These are phyloP conservation scores for Papilio protenor DNA, from an alignment of 2,888 invertebrate genomes.

Conservation along the genomic window DNA sequence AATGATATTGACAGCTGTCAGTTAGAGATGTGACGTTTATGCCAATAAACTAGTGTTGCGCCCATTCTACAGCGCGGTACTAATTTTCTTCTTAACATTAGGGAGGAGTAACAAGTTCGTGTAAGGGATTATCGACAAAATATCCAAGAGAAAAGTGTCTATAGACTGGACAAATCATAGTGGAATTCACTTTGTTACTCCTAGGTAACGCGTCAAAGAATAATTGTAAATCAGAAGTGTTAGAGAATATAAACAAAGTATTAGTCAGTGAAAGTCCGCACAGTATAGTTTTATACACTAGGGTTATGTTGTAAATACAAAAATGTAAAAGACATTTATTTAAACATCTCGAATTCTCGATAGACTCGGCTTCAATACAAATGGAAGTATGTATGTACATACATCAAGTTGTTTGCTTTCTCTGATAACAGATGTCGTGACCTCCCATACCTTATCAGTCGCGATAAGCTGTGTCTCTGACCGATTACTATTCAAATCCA, in stretches of 20 bases:
- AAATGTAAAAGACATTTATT: background rate
- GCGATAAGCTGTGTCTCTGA: constrained; percentile 53
- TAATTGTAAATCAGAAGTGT: too few species aligned
- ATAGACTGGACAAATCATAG: too few species aligned
- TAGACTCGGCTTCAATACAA: background rate
- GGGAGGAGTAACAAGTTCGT: background rate
- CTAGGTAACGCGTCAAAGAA: too few species aligned
- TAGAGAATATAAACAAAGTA: background rate
- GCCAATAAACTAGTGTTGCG: too few species aligned
- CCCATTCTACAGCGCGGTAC: too few species aligned
- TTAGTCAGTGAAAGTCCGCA: background rate
- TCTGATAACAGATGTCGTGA: constrained; percentile 54
- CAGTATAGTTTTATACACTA: too few species aligned
- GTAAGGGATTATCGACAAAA: background rate
- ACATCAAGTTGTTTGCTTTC: constrained; percentile 26
- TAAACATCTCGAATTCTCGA: background rate
- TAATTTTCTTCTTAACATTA: too few species aligned
- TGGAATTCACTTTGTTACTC: too few species aligned
- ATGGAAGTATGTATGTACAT: background rate
- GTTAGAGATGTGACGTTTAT: too few species aligned
- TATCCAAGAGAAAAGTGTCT: too few species aligned
- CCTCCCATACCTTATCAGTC: constrained; percentile 63
- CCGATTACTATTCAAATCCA: constrained; percentile 50
- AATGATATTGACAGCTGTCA: too few species aligned
- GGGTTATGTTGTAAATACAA: background rate